Evolutionary conservation across 53 echinoderm and acorn worm genomes (phyloP), one percentile per base, ranked within the genome.

Genomic region (Patiria pectinifera): DNA sequence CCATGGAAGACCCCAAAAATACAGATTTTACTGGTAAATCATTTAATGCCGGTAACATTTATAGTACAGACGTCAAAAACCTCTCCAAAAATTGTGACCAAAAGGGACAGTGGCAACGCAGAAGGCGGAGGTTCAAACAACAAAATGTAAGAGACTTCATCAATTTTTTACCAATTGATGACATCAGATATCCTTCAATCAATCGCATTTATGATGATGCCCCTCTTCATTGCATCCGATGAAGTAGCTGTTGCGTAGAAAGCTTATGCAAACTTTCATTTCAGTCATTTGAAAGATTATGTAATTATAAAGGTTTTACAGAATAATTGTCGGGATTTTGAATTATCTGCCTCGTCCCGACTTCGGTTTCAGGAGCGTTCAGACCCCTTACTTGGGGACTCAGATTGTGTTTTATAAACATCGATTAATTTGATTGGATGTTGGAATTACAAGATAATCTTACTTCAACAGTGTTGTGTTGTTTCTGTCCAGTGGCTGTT

Each of bases 101-200:
- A n/a, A 63, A 46, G 18, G 69, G 24, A 81, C 66, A 35, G 44
- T 16, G 6, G 46, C 18, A 47, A 3, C 48, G 26, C 0, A 48
- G 14, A 9, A 90, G 59, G 81, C 66, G 60, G 45, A 69, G 45
- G 8, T 90, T 90, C 53, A 90, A 81, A 63, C 90, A 90, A 69
- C 90, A 90, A 48, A 90, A 90, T 13, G 81, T 90, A 48, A 90
- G 80, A 90, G 81, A 90, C 80, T 90, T 90, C 69, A 90, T 90
- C 48, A 90, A 90, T 81, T 81, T 90, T 63, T 90, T 70, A 25
- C 90, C 90, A 2, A 79, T 81, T n/a, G 90, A 90, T 25, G 22
- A 90, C 48, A 7, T 18, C 11, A 69, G 81, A 23, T 21, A 46
- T 60, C 3, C 69, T 69, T 90, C 80, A 90, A 21, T 11, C 80